Conservation (phyloP, 1,140 invertebrate genomes). For the Brachionus rubens region DNA sequence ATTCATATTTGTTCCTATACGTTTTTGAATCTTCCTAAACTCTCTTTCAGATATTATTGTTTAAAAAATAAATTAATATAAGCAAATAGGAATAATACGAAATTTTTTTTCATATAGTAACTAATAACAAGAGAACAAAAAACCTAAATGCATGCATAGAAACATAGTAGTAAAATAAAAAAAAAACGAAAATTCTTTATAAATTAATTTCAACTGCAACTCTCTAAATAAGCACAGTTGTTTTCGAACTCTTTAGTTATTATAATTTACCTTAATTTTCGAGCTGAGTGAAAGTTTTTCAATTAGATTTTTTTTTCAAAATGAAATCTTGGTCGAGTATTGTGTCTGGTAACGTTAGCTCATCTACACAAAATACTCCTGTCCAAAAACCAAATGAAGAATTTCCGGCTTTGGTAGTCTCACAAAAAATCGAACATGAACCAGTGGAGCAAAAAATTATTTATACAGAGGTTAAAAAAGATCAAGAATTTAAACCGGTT, state of each 20-base stretch:
- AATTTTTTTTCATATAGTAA: too few species aligned
- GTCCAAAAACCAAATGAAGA: background rate
- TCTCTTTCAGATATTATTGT: too few species aligned
- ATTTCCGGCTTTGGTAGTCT: background rate
- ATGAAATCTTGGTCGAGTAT: constrained; percentile 34
- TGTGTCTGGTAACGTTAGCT: background rate
- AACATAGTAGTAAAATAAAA: background rate
- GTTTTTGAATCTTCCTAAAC: too few species aligned
- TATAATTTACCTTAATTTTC: constrained; percentile 31
- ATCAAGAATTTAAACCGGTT: too few species aligned
- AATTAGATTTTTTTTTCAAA: background rate
- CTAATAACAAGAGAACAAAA: background rate
- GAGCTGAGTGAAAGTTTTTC: background rate
- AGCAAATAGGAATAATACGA: too few species aligned
- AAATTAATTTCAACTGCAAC: constrained; percentile 26
- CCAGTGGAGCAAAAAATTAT: too few species aligned
- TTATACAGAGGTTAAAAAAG: too few species aligned
- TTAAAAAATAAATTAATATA: too few species aligned
- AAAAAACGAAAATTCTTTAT: too few species aligned
- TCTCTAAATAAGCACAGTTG: constrained; percentile 3
- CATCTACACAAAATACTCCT: background rate
- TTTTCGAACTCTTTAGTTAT: constrained; percentile 16
- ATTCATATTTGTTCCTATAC: too few species aligned
- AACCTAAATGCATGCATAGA: constrained; percentile 30
- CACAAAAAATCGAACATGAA: background rate